Base-by-base conservation (phyloP, 2,797 vertebrate genomes). In the Aplochiton taeniatus region DNA sequence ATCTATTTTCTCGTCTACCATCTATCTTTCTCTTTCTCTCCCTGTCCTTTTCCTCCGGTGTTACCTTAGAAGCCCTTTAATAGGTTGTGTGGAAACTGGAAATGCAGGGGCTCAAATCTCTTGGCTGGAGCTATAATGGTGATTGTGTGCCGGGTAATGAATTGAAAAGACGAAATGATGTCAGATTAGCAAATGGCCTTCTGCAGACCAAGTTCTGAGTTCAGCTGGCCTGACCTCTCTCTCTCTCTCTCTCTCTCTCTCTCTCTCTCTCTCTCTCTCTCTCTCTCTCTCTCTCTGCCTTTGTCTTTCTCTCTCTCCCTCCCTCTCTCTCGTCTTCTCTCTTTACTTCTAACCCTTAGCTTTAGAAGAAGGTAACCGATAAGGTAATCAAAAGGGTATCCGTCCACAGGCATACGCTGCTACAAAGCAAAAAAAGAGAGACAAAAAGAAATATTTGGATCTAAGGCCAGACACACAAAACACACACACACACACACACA, bases 101-200 rank as follows among this genome's bases (percentile, higher is more conserved):
- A 68, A 73, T 45, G 67, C 61, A 62, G 58, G 11, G 52, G 68
- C 74, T 73, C 58, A 57, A 72, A 71, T 66, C 53, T 69, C 47
- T 58, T 75, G 80, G 73, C 77, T 1, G 20, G 60, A 51, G 53
- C 55, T 53, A 66, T 78, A 65, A 68, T 71, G 78, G 66, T 74
- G 78, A 64, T 74, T 80, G 74, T 76, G 46, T 80, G 71, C 63
- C 49, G 70, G 20, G 63, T 72, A 88, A 81, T 84, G 62, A 43
- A 65, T 71, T 77, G 76, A 83, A 77, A 0, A 65, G 77, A 69
- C 64, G 68, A 20, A 58, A 68, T 85, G 68, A 75, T 63, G 57
- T 72, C 75, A 77, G 73, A 66, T 6, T 78, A 72, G 76, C 75
- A 87, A 84, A 70, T 78, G 61, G 20, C 63, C 66, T 57, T 66